Conservation (phyloP, 92 coral and sea anemone species). For the Desmophyllum pertusum region DNA sequence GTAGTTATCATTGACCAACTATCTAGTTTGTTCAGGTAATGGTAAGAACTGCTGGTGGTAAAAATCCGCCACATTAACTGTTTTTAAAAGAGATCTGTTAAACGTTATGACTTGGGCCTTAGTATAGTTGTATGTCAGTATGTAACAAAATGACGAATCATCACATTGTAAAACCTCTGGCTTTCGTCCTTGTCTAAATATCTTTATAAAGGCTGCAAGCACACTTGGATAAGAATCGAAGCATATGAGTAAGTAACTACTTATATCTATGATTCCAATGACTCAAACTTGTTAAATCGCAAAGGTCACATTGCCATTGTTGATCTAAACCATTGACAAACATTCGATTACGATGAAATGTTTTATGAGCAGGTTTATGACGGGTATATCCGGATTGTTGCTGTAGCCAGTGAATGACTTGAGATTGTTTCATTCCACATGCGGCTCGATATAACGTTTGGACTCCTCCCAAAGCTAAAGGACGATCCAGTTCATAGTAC, state of each 20-base stretch:
- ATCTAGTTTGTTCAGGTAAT: constrained; percentile 15
- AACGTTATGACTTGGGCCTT: constrained; percentile 16
- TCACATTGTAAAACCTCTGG: constrained; percentile 42
- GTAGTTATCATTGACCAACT: constrained; percentile 24
- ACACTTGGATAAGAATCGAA: background rate
- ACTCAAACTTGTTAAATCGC: background rate
- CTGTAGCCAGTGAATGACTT: constrained; percentile 19
- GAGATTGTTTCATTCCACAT: background rate
- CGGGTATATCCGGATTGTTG: constrained; percentile 10
- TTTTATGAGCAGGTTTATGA: constrained; percentile 11
- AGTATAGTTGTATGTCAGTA: constrained; percentile 19
- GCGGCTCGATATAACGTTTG: constrained; percentile 2
- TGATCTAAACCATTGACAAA: background rate
- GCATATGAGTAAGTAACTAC: background rate
- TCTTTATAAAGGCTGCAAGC: constrained; percentile 37
- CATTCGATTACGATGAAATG: constrained; percentile 2
- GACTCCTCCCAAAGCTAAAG: too few species aligned
- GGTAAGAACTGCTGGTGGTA: constrained; percentile 24
- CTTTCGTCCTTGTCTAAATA: constrained; percentile 23
- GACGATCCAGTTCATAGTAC: too few species aligned
- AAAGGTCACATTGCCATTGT: background rate
- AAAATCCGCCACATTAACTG: constrained; percentile 34
- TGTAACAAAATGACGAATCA: constrained; percentile 18
- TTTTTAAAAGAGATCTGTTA: constrained; percentile 10
- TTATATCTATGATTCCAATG: constrained; percentile 4